A percentile compares a stretch with the other conserved stretches of the same genome.
Evolutionary conservation across 2,797 vertebrate species (phyloP).

Genomic region (Microctenopoma steveboyesi): DNA sequence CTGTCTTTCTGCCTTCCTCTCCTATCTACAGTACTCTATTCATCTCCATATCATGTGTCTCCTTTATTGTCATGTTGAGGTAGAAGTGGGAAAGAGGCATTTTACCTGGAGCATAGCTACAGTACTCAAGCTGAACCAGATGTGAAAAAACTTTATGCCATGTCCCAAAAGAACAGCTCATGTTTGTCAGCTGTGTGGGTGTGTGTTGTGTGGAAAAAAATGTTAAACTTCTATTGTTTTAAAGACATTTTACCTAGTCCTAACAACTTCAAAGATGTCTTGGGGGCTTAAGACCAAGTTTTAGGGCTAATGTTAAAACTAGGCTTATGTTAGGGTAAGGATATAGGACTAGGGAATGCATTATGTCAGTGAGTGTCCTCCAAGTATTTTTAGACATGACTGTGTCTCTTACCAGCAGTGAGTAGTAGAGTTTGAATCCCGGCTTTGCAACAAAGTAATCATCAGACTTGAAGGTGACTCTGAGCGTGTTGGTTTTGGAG

Average conservation of each 20-base stretch:
- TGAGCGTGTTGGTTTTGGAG: constrained; percentile 91
- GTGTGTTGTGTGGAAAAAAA: not conserved
- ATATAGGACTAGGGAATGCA: too few species aligned
- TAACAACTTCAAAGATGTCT: too few species aligned
- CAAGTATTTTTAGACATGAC: too few species aligned
- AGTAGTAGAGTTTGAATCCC: constrained; percentile 95
- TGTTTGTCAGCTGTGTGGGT: constrained; percentile 4
- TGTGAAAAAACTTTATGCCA: constrained; percentile 27
- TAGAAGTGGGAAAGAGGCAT: constrained; percentile 19
- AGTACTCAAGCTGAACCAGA: constrained; percentile 21
- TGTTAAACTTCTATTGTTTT: too few species aligned
- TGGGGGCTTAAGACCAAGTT: too few species aligned
- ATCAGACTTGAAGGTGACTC: constrained; percentile 96
- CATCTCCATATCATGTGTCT: constrained; percentile 27
- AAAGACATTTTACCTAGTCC: too few species aligned
- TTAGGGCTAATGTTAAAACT: too few species aligned
- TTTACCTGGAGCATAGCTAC: constrained; percentile 34
- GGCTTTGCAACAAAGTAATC: constrained; percentile 98
- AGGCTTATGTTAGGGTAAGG: too few species aligned
- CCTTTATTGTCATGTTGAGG: constrained; percentile 33
- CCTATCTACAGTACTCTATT: constrained; percentile 11
- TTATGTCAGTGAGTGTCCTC: too few species aligned
- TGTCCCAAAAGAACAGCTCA: constrained; percentile 23
- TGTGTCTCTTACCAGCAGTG: constrained; percentile 89
- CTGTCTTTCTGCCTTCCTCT: constrained; percentile 33